Base-by-base conservation (phyloP, 2,113 vertebrate genomes). In the Gallinago jamesoni region DNA sequence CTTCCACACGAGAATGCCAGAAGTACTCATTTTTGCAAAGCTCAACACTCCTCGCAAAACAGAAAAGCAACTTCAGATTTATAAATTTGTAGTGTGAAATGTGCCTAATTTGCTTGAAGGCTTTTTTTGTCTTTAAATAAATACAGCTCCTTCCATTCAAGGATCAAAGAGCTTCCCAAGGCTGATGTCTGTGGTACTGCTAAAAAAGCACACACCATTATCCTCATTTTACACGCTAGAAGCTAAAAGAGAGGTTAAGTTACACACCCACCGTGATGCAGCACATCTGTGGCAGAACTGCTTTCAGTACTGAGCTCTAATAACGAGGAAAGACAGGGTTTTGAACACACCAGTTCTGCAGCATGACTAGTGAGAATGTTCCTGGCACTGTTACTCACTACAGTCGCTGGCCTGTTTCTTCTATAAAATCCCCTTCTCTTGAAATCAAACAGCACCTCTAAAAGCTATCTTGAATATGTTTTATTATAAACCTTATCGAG, bases 351-450 rank as follows among this genome's bases (percentile, higher is more conserved):
- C 18, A 79, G 67, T 60, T 94, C 96, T 91, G 92, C 94, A 94
- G 94, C 62, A 92, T 79, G 94, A 89, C 92, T 92, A 89, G 95
- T 55, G 92, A 95, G 89, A 96, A 96, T 87, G 77, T 48, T 94
- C 66, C 77, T 92, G 92, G 90, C 86, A 74, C 88, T 6, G 77
- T 12, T 48, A 47, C n/a, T 60, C 33, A 4, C 60, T 53, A 67
- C 62, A 5, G 79, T 31, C 0, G 0, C 52, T 2, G 7, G 33
- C 11, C 23, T 35, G 33, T 5, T 75, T 74, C 75, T 67, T 84
- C 20, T 35, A 37, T 24, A 76, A 56, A 91, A 68, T n/a, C 30
- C 13, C 18, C 12, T 88, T 64, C 76, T 92, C 86, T 48, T 75
- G 48, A 56, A 70, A 66, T 84, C 56, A 78, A 85, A 64, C 43